Base-by-base conservation (phyloP, 2,888 invertebrate species). In the Pseudococcus viburni region DNA sequence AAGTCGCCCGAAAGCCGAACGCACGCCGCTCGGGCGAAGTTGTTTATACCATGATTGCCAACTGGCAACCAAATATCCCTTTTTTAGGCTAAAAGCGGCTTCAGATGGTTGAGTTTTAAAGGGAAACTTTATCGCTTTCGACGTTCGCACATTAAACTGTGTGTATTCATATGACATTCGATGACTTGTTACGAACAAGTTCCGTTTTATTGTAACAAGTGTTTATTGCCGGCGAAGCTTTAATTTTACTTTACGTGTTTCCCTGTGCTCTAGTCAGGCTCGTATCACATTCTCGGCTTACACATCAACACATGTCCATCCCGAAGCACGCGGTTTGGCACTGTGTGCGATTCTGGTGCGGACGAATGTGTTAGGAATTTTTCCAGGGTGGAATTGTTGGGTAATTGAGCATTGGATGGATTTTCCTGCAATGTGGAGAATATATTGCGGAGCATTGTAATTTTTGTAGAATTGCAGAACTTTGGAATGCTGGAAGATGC, bases 171-270 rank as follows among this genome's bases (percentile, higher is more conserved):
- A 88, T 88, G 88, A 88, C 83, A 88, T 55, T 55, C 83, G 80
- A 88, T 87, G 88, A 80, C 88, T 88, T 88, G 88, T 88, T 88
- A 88, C 46, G 48, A 80, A 80, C 87, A 73, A 80, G 83, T 88
- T 83, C 33, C 88, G 88, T 39, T 88, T 80, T 83, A 51, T 64
- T 48, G 88, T 80, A 80, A 88, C 88, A 88, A 88, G 88, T 88
- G 88, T 88, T 88, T 83, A 88, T 83, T 46, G 88, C 83, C 83
- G 88, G 80, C 80, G 73, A 73, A 73, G 33, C 73, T 73, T 73
- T 73, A 73, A 73, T 73, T 73, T 73, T 73, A 73, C 73, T 73
- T 73, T 73, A 73, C 73, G 73, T 73, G 73, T 73, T 73, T 73
- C 73, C 33, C 73, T 33, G 73, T 73, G 73, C 73, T 73, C 73